phyloP scores from a whole-genome alignment of 2,888 invertebrate genomes.

The Polydrusus pterygomalis region DNA sequence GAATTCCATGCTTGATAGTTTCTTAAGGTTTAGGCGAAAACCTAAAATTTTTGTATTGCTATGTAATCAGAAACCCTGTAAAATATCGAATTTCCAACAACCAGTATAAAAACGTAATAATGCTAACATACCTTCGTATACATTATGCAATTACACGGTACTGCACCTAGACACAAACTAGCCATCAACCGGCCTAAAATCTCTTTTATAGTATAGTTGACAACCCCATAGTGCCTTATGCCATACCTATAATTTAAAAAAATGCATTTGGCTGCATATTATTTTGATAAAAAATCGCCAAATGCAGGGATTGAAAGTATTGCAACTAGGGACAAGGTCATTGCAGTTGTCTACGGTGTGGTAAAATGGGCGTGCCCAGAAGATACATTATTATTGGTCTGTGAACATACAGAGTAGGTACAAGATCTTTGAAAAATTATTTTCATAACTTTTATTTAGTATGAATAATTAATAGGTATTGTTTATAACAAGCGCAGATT shows the following conservation, averaged over 20 bases:
- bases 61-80: too few relatives aligned
- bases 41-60: too few relatives aligned
- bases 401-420: constrained; percentile 8
- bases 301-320: constrained; percentile 16
- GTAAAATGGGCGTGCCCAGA: constrained; percentile 44
- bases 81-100: background rate
- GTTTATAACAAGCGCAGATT: too few relatives aligned
- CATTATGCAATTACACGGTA: constrained; percentile 37
- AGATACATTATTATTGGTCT: constrained; percentile 31
- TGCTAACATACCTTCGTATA: constrained; percentile 31
- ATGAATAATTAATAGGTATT: too few relatives aligned
- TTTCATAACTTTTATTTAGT: too few relatives aligned
- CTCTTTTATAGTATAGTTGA: constrained; percentile 44
- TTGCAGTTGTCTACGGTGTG: constrained; percentile 34
- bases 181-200: constrained; percentile 30
- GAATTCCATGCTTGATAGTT: too few relatives aligned
- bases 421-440: background rate
- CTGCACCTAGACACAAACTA: constrained; percentile 40
- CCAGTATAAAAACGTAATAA: background rate
- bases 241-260: constrained; percentile 32
- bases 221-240: constrained; percentile 36
- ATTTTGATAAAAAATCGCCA: constrained; percentile 34
- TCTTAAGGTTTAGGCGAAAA: too few relatives aligned
- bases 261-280: constrained; percentile 36
- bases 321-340: constrained; percentile 43